Evolutionary conservation across 2,888 invertebrate genomes (phyloP), one percentile per base, ranked within the genome.

Genomic region (Leucozona laternaria): DNA sequence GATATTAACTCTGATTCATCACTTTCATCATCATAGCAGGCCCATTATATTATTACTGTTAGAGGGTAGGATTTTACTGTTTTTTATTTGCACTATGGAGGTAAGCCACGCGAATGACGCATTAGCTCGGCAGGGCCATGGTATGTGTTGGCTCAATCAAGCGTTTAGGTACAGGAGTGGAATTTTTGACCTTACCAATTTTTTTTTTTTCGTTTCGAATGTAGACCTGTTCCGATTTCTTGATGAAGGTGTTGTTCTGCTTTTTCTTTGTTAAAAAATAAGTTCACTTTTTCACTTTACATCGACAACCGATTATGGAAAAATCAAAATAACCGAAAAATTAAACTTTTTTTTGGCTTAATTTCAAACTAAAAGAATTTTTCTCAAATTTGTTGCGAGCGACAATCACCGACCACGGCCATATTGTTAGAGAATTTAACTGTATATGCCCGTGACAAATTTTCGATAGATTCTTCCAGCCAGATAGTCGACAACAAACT

Each of bases 391-490:
- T 82, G 79, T 76, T 48, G 60, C 70, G 75, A 82, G 57, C 82
- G 73, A 82, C 62, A 64, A 60, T 13, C 37, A 79, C 86, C 75
- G 78, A 79, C 75, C 75, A 82, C 86, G 86, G 86, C 86, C 86
- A 86, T 86, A 86, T 86, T 86, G 86, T 79, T 58, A 17, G 82
- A 79, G 78, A 75, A 79, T 71, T 82, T 60, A 79, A 86, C 86
- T 86, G 86, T 82, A 60, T 86, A 79, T 86, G 86, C 53, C 70
- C 78, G 77, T 77, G 73, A 75, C 78, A 86, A 70, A 82, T 43
- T 71, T 82, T 86, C 78, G 78, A 66, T 73, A 82, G 78, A 82
- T 82, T 53, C 62, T 57, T 85, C 60, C 66, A 66, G 71, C 40
- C 37, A 60, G 60, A 60, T 40, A 64, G 76, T 76, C 78, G 86